phyloP scores from a whole-genome alignment of 2,113 vertebrate species.

The Apodemus sylvaticus region DNA sequence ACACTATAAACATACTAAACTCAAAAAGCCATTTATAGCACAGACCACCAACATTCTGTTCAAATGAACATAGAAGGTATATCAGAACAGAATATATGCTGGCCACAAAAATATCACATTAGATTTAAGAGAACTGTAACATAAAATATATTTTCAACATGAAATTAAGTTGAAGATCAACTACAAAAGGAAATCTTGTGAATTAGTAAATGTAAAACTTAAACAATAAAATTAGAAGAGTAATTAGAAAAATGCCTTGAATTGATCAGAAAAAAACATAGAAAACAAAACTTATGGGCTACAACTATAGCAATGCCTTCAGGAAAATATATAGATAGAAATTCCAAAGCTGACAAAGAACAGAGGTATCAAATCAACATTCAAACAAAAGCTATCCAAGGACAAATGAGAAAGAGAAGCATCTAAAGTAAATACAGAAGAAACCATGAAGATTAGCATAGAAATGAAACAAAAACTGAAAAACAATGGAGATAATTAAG shows the following conservation, averaged over 20 bases:
- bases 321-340: slow-evolving; percentile 22
- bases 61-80: neutral
- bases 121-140: slow-evolving; percentile 19
- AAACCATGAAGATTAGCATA: slow-evolving; percentile 21
- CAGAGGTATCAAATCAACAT: neutral
- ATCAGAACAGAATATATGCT: neutral
- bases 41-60: neutral
- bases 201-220: slow-evolving; percentile 20
- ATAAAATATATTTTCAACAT: neutral
- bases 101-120: neutral
- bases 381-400: neutral
- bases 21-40: neutral
- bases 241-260: slow-evolving; percentile 29
- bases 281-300: neutral
- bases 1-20: neutral
- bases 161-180: slow-evolving; percentile 42
- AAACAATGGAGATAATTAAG: neutral
- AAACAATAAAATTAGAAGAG: slow-evolving; percentile 14
- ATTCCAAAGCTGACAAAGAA: neutral
- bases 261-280: slow-evolving; percentile 34
- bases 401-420: neutral
- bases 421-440: neutral
- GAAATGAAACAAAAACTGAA: neutral
- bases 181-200: neutral
- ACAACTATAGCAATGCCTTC: neutral